Base-by-base conservation (phyloP, 2,797 vertebrate genomes). In the Hydrocynus forskahlii region DNA sequence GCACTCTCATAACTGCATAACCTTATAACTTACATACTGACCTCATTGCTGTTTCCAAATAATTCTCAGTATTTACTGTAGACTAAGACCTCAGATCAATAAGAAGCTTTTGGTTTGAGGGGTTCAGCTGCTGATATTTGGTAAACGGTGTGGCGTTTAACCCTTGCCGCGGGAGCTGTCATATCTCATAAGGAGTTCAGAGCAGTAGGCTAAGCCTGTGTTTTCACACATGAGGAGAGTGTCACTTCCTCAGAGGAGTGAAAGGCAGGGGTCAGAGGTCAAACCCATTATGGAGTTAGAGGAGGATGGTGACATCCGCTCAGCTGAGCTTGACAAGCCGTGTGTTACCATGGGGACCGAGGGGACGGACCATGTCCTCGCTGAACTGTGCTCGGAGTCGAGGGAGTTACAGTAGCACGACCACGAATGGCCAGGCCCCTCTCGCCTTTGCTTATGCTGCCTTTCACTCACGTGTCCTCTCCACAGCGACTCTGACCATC, bases 211-310 rank as follows among this genome's bases (percentile, higher is more conserved):
- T 78, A 79, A 81, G 73, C 86, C 87, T 64, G 75, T 82, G 75
- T 89, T 87, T 90, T 91, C 88, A 90, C 90, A 88, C 88, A 86
- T 82, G 75, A 78, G 77, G 70, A 82, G 86, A 80, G 86, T 88
- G 88, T 91, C 90, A 88, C 60, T 69, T 87, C 88, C 88, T 86
- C 88, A 83, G 86, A 89, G 83, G 87, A 80, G 86, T 80, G 76
- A 84, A 87, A 89, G 89, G 83, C 88, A 88, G 83, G 90, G 92
- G 87, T 92, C 91, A 91, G 78, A 87, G 92, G 91, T 93, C 92
- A 94, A 92, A 93, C 89, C 94, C 91, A 94, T 95, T 94, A 93
- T 40, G 79, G 88, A 72, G 89, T 92, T 89, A 89, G 79, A 85
- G 76, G 63, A 83, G 73, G 82, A 83, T 79, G 38, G 79, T 75